Evolutionary conservation across 2,113 vertebrate genomes (phyloP).

Genomic region (Sphyrna mokarran): DNA sequence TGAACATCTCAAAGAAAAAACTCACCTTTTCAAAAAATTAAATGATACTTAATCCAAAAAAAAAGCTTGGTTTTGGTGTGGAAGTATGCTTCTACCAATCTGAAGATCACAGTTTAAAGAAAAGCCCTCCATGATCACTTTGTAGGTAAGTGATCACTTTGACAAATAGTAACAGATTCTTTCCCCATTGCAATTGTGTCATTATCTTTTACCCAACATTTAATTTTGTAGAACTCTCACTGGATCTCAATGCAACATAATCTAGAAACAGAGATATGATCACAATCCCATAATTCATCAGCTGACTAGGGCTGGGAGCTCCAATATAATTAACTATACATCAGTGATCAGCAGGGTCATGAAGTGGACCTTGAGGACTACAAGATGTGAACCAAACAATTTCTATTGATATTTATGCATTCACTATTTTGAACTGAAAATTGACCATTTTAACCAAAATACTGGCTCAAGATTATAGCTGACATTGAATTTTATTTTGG

Average conservation of each 20-base stretch:
- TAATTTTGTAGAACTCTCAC: not conserved
- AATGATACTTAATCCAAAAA: not conserved
- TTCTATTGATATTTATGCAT: not conserved
- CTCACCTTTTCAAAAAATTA: not conserved
- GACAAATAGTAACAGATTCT: not conserved
- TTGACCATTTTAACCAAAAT: not conserved
- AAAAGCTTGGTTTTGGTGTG: not conserved
- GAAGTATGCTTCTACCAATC: not conserved
- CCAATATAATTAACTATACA: not conserved
- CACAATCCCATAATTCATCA: not conserved
- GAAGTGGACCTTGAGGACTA: not conserved
- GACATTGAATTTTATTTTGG: not conserved
- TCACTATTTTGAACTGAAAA: not conserved
- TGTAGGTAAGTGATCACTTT: not conserved
- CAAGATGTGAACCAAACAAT: not conserved
- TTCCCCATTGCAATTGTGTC: not conserved
- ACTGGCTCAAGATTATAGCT: not conserved
- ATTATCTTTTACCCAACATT: not conserved
- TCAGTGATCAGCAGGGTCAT: not conserved
- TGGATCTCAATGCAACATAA: not conserved
- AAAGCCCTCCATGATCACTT: not conserved
- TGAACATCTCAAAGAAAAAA: slow-evolving; percentile 10
- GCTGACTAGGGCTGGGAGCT: not conserved
- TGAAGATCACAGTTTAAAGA: not conserved
- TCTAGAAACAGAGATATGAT: not conserved